Evolutionary conservation across 2,888 invertebrate genomes (phyloP).

Genomic region (Xiphydria camelus): DNA sequence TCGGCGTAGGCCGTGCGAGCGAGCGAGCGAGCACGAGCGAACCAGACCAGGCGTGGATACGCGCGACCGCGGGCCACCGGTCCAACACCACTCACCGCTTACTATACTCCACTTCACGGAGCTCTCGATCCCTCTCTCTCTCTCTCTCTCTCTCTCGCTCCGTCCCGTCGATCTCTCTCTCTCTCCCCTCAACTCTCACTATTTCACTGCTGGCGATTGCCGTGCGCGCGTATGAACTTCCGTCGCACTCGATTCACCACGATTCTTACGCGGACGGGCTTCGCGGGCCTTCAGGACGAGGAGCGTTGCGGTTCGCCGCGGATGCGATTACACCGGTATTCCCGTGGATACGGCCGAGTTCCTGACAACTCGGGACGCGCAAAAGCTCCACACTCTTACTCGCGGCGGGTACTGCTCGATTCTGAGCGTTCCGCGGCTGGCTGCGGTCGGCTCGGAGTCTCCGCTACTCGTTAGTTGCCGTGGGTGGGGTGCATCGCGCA

Average conservation of each 20-base stretch:
- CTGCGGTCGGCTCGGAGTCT: conserved; percentile 34
- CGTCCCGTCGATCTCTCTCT: no score
- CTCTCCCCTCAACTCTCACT: neutral
- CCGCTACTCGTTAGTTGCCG: conserved; percentile 36
- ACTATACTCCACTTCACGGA: no score
- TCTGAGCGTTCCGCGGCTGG: conserved; percentile 23
- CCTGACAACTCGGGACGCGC: conserved; percentile 5
- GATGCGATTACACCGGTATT: neutral
- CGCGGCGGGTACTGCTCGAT: conserved; percentile 1
- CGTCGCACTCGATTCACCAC: no score
- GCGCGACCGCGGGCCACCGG: conserved; percentile 2
- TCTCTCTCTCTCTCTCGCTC: no score
- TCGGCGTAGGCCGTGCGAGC: conserved; percentile 37
- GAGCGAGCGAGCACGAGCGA: conserved; percentile 7
- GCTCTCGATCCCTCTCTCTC: no score
- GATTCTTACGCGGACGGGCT: no score
- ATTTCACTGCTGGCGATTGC: no score
- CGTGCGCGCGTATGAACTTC: no score
- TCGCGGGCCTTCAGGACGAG: no score
- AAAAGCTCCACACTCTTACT: conserved; percentile 1
- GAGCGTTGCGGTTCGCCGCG: no score
- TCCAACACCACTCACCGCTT: conserved; percentile 1
- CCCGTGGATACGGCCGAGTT: neutral
- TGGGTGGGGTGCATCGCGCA: conserved; percentile 26
- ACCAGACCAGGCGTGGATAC: conserved; percentile 1